phyloP scores from a whole-genome alignment of 2,888 invertebrate species.

The Sphaeridia pumilis region DNA sequence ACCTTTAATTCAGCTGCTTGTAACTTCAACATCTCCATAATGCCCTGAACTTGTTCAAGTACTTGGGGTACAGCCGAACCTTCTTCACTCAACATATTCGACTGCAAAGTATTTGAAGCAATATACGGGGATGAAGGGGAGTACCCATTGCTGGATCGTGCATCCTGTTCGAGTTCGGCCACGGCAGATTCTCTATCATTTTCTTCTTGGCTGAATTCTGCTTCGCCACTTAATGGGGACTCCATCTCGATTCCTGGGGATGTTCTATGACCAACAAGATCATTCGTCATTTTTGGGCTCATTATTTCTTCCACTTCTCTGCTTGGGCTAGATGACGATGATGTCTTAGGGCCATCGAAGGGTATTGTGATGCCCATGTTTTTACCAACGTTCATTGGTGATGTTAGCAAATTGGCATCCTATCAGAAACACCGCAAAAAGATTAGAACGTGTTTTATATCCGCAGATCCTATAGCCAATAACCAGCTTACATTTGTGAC shows the following conservation, averaged over 20 bases:
- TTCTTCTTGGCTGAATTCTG: conserved; percentile 16
- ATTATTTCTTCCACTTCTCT: conserved; percentile 81
- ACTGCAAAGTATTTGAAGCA: not conserved
- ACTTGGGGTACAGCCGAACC: conserved; percentile 21
- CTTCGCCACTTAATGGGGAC: conserved; percentile 13
- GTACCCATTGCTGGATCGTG: conserved; percentile 2
- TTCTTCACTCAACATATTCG: not conserved
- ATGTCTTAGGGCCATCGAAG: conserved; percentile 15
- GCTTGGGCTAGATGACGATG: conserved; percentile 54
- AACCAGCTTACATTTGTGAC: too few relatives aligned
- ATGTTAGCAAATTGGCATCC: too few relatives aligned
- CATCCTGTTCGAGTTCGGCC: conserved; percentile 1
- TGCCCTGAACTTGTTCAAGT: conserved; percentile 28
- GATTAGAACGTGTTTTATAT: too few relatives aligned
- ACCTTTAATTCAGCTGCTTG: conserved; percentile 33
- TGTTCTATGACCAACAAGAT: conserved; percentile 16
- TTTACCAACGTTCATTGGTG: too few relatives aligned
- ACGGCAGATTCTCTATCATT: conserved; percentile 12
- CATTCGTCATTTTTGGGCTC: conserved; percentile 41
- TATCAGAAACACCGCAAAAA: too few relatives aligned
- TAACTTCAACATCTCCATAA: conserved; percentile 29
- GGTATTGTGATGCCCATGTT: too few relatives aligned
- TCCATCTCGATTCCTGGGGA: conserved; percentile 15
- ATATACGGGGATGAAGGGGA: conserved; percentile 7
- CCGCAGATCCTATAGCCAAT: too few relatives aligned